phyloP scores from a whole-genome alignment of 2,113 vertebrate species.

The Cinclus mexicanus region DNA sequence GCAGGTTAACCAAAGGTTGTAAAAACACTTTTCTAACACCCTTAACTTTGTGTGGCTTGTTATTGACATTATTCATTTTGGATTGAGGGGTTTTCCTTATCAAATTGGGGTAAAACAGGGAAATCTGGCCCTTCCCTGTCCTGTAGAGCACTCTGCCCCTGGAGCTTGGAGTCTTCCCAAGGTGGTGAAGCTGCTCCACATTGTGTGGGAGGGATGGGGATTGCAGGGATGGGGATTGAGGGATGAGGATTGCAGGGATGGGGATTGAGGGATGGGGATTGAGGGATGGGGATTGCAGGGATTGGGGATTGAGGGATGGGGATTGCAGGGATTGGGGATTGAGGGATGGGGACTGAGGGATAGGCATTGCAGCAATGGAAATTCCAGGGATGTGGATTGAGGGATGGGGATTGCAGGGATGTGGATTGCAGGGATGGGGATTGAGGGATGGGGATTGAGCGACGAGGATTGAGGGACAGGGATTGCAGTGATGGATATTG shows the following conservation, averaged over 20 bases:
- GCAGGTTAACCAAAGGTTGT: constrained; percentile 59
- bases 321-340: not conserved
- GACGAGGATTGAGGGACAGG: not conserved
- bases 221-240: not conserved
- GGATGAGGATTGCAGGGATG: not conserved
- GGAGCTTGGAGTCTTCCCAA: accelerated
- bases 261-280: not conserved
- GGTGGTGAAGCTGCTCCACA: not conserved
- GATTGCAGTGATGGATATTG: not conserved
- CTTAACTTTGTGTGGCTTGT: not conserved
- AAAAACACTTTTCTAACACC: constrained; percentile 12
- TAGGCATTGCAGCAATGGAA: no score
- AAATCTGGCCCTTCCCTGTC: not conserved
- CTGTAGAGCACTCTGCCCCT: not conserved
- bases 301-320: no score
- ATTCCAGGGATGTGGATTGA: not conserved
- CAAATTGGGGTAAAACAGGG: accelerated
- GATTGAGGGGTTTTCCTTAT: not conserved
- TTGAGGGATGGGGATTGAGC: not conserved
- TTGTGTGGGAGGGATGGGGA: not conserved
- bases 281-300: not conserved
- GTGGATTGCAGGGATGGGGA: not conserved
- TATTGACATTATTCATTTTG: constrained; percentile 5
- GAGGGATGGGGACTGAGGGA: not conserved
- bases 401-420: not conserved